Percentiles rank a stretch among this genome's conserved stretches.
These are phyloP conservation scores for Panurus biarmicus DNA, from an alignment of 2,113 vertebrate genomes.

Conservation along the genomic window DNA sequence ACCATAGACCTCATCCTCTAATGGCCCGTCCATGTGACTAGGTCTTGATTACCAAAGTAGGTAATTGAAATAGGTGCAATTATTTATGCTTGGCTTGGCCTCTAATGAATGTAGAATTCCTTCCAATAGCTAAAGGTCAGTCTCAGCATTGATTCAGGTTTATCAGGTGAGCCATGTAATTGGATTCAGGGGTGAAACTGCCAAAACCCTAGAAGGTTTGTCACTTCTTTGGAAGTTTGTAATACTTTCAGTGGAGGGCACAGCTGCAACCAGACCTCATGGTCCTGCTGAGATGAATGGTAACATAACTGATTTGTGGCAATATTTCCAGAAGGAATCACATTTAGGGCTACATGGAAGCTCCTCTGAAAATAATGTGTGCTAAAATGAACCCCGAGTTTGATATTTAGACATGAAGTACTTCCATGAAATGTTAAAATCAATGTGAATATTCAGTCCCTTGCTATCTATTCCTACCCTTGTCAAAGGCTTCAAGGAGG, in stretches of 20 bases:
- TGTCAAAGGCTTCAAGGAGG: not conserved
- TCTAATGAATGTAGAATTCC: not conserved
- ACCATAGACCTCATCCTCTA: not conserved
- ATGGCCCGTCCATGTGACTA: not conserved
- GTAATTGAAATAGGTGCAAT: not conserved
- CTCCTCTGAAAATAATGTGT: not conserved
- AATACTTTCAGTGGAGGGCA: not conserved
- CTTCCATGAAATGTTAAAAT: not conserved
- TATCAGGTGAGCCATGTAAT: not conserved
- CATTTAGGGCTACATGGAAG: not conserved
- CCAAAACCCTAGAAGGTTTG: not conserved
- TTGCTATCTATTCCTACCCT: not conserved
- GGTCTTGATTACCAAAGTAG: not conserved
- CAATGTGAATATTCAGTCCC: not conserved
- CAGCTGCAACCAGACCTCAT: not conserved
- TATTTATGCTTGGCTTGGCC: not conserved
- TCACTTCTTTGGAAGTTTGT: not conserved
- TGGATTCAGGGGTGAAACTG: not conserved
- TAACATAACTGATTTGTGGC: not conserved
- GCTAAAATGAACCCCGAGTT: not conserved
- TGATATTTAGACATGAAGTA: not conserved
- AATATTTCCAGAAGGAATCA: not conserved
- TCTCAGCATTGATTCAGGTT: not conserved
- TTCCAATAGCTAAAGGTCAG: not conserved
- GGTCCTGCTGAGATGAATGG: not conserved